Percentiles rank a stretch among this genome's conserved stretches.
Conservation (phyloP, 1,140 invertebrate genomes). For the Drosophila sulfurigaster region DNA sequence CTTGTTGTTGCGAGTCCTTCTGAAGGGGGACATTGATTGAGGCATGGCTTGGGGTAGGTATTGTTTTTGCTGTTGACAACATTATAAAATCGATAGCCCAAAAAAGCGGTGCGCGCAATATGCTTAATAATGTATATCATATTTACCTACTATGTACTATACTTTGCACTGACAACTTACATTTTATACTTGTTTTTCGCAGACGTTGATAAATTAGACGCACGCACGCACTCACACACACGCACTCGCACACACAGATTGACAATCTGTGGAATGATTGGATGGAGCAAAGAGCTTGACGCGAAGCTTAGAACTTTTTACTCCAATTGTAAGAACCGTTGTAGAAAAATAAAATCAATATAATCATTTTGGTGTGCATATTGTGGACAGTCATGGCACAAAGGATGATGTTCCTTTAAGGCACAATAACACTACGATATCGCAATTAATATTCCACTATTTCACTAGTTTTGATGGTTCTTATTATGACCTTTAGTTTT, state of each 20-base stretch:
- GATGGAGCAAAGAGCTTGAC: constrained; percentile 2
- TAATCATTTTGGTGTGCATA: constrained; percentile 82
- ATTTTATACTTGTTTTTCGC: not conserved
- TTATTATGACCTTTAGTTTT: constrained; percentile 53
- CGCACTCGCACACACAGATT: constrained; percentile 13
- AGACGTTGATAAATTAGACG: constrained; percentile 12
- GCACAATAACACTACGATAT: constrained; percentile 34
- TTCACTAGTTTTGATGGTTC: constrained; percentile 1
- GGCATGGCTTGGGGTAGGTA: not conserved
- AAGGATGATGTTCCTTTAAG: constrained; percentile 36
- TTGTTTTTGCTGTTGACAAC: constrained; percentile 43
- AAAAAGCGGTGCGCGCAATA: constrained; percentile 9
- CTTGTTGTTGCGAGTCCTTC: constrained; percentile 31
- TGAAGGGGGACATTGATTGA: not conserved
- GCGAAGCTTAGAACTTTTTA: constrained; percentile 76
- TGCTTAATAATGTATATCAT: not conserved
- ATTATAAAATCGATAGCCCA: constrained; percentile 64
- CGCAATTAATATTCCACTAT: constrained; percentile 11
- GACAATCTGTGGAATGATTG: constrained; percentile 39
- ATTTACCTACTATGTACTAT: not conserved
- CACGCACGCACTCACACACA: constrained; percentile 27
- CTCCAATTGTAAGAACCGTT: constrained; percentile 85
- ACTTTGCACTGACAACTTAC: constrained; percentile 52
- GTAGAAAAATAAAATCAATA: constrained; percentile 85
- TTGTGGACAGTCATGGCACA: constrained; percentile 79